Evolutionary conservation across 1,140 invertebrate genomes (phyloP), one percentile per base, ranked within the genome.

Genomic region (Drosophila seguyi): DNA sequence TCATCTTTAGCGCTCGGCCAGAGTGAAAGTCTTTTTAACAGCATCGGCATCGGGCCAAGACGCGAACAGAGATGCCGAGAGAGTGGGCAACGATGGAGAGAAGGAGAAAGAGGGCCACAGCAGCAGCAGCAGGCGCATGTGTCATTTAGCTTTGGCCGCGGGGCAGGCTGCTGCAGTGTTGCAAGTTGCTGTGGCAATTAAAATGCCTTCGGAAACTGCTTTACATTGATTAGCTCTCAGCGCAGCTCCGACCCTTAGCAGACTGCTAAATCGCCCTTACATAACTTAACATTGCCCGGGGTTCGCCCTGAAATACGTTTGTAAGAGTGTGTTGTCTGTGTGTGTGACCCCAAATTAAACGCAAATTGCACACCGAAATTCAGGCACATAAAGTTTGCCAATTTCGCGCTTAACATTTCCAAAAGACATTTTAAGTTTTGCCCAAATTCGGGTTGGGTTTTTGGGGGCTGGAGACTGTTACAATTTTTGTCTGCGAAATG

Each of bases 301-400:
- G 69, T 72, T 48, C 60, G 58, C 57, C 42, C 72, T 34, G 27
- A 65, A 74, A 53, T 53, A 22, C 14, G 50, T 53, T 31, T 53
- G 13, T 36, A n/a, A n/a, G n/a, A n/a, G 29, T 5, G 11, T 36
- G 47, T 18, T 11, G 25, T 25, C 2, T 4, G 25, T 66, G 53
- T 57, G 50, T 73, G 57, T 79, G 83, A 88, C 84, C 83, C 71
- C 75, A 86, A 86, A 86, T 79, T 88, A 88, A 83, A 88, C 79
- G 50, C 61, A 83, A 86, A 77, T 84, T 69, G 38, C 77, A 48
- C 61, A 39, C 53, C 73, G 60, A 81, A 84, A 80, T 84, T 84
- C 72, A 76, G 71, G 84, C 83, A 88, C 83, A 86, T 83, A 83
- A 79, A 86, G 81, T 86, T 86, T 76, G 75, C 79, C 72, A 86